Evolutionary conservation across 1,140 invertebrate species (phyloP).

Genomic region (Panonychus citri): DNA sequence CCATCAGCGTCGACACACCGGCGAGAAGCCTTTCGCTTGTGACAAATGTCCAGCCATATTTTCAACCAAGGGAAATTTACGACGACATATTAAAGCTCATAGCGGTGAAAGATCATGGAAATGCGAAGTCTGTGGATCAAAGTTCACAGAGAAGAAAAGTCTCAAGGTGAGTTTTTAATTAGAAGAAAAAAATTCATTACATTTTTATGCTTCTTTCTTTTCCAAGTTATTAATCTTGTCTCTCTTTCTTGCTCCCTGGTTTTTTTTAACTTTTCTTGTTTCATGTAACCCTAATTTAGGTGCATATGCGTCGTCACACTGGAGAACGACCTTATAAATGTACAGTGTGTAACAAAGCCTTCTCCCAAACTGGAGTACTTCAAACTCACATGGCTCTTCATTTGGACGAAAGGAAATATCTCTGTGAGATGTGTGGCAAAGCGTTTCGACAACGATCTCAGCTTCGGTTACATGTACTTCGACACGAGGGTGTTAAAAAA

Average conservation of each 20-base stretch:
- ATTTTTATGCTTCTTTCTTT: too few relatives aligned
- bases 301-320: conserved; percentile 19
- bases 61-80: too few relatives aligned
- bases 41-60: too few relatives aligned
- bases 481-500: conserved; percentile 21
- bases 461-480: conserved; percentile 21
- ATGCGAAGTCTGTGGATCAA: neutral
- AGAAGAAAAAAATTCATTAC: too few relatives aligned
- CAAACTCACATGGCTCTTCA: conserved; percentile 25
- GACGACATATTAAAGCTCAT: neutral
- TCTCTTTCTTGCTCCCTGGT: too few relatives aligned
- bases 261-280: too few relatives aligned
- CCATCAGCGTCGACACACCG: too few relatives aligned
- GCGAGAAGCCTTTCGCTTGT: too few relatives aligned
- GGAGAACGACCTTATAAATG: conserved; percentile 25
- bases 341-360: conserved; percentile 21
- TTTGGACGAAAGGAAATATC: conserved; percentile 20
- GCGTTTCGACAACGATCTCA: conserved; percentile 26
- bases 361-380: conserved; percentile 24
- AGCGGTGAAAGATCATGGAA: neutral
- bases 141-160: neutral
- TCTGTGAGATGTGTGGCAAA: conserved; percentile 27
- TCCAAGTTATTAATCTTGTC: too few relatives aligned
- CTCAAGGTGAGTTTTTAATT: too few relatives aligned
- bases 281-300: too few relatives aligned